These are phyloP conservation scores for Aptenodytes forsteri DNA, from an alignment of 2,113 vertebrate species.

Conservation along the genomic window DNA sequence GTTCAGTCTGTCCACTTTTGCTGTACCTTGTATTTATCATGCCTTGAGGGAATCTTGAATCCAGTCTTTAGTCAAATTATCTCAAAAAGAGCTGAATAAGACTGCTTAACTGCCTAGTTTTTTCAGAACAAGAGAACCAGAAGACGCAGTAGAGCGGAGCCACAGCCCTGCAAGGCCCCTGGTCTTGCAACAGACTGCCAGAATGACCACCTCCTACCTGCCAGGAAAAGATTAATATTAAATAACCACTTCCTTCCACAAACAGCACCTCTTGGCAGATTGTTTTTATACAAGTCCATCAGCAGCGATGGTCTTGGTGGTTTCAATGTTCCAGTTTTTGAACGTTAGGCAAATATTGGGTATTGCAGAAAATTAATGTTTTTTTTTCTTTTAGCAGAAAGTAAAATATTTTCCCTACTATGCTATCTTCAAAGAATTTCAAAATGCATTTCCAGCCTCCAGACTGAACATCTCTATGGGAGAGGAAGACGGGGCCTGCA, in stretches of 20 bases:
- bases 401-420: not conserved
- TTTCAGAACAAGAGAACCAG: not conserved
- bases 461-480: not conserved
- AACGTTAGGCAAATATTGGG: not conserved
- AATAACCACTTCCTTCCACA: not conserved
- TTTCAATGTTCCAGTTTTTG: fast-evolving
- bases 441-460: not conserved
- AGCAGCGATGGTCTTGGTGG: fast-evolving
- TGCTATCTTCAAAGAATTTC: not conserved
- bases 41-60: not conserved
- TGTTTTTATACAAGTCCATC: no score
- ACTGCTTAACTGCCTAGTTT: not conserved
- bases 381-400: not conserved
- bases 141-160: not conserved
- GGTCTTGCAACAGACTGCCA: not conserved
- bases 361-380: not conserved
- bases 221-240: not conserved
- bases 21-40: not conserved
- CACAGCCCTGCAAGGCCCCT: not conserved
- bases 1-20: not conserved
- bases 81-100: not conserved
- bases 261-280: not conserved
- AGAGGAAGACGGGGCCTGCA: not conserved
- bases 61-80: not conserved
- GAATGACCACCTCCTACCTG: not conserved